A percentile compares a stretch with the other conserved stretches of the same genome.
phyloP scores from a whole-genome alignment of 2,113 vertebrate species.

The Mus spicilegus region DNA sequence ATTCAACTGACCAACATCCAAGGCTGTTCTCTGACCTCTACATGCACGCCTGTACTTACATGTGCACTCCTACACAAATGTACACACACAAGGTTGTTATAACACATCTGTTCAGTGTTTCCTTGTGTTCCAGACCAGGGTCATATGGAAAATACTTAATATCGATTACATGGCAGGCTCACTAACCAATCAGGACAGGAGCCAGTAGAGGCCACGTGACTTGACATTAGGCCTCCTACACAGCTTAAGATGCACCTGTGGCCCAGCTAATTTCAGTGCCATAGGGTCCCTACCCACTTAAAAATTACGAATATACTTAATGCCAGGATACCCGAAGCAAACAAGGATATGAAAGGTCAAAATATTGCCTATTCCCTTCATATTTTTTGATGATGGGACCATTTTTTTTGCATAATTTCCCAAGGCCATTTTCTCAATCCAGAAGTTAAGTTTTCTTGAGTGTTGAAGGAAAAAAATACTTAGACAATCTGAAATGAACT shows the following conservation, averaged over 20 bases:
- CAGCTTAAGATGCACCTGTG: fast-evolving
- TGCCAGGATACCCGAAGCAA: background rate
- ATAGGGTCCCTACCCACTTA: background rate
- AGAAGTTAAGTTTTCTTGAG: background rate
- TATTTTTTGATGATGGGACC: background rate
- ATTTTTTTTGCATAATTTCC: background rate
- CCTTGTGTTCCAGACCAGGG: background rate
- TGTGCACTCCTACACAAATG: background rate
- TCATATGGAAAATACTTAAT: background rate
- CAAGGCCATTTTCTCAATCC: background rate
- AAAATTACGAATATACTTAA: background rate
- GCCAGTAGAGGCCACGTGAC: fast-evolving
- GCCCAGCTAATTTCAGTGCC: background rate
- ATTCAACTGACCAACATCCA: background rate
- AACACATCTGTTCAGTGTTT: background rate
- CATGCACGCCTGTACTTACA: no score
- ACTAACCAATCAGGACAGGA: background rate
- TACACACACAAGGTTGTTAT: background rate
- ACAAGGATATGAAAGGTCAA: background rate
- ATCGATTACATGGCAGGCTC: background rate
- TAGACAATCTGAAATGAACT: background rate
- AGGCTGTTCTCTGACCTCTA: background rate
- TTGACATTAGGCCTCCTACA: fast-evolving
- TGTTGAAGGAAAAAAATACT: background rate
- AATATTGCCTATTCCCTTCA: background rate